Evolutionary conservation across 2,113 vertebrate species (phyloP).

Genomic region (Brachypodius melanocephalos): DNA sequence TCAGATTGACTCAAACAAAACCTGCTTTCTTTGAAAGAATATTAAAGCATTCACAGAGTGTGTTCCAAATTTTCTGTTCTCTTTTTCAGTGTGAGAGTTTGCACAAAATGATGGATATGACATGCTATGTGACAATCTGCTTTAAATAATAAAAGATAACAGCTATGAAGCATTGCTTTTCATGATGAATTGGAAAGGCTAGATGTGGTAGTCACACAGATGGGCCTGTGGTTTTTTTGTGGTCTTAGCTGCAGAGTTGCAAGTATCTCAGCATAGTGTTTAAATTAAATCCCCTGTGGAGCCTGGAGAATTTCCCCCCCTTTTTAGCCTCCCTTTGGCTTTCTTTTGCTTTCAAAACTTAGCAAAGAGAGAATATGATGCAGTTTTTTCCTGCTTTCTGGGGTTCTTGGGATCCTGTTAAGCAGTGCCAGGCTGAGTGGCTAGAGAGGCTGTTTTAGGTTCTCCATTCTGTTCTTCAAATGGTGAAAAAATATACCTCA

Average conservation of each 20-base stretch:
- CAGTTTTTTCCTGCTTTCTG: not conserved
- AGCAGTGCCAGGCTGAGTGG: conserved; percentile 19
- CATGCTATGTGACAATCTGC: not conserved
- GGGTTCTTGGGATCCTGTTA: conserved; percentile 6
- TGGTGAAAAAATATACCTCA: conserved; percentile 12
- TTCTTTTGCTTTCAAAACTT: conserved; percentile 14
- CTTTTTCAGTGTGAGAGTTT: not conserved
- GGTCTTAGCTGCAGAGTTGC: not conserved
- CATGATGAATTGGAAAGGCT: conserved; percentile 17
- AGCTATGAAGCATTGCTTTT: not conserved
- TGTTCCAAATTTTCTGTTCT: conserved; percentile 22
- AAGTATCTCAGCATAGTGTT: not conserved
- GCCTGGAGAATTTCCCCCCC: not conserved
- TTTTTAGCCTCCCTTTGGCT: not conserved
- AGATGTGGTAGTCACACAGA: not conserved
- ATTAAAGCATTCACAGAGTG: not conserved
- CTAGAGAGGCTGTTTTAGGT: conserved; percentile 30
- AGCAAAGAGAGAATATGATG: not conserved
- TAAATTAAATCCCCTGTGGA: not conserved
- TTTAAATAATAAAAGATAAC: conserved; percentile 36
- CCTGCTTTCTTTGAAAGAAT: not conserved
- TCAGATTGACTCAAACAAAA: conserved; percentile 21
- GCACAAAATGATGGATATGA: conserved; percentile 7
- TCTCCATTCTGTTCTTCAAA: conserved; percentile 60
- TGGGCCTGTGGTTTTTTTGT: not conserved